These are phyloP conservation scores for Pimephales promelas DNA, from an alignment of 2,113 vertebrate genomes.

Conservation along the genomic window DNA sequence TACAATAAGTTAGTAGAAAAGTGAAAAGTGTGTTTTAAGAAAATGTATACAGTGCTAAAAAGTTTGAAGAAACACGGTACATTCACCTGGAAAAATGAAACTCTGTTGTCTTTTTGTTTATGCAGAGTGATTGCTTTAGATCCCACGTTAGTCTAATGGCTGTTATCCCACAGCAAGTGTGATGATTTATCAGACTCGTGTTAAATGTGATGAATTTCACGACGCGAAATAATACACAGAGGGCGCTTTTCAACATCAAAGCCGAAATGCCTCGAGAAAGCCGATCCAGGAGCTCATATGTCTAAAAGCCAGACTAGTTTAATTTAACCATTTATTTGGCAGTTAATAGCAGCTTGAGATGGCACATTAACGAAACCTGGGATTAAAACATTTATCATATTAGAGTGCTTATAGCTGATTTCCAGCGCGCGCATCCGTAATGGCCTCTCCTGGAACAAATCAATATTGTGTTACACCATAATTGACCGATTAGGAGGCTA, in stretches of 20 bases:
- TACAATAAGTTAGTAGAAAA: not conserved
- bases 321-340: slow-evolving; percentile 78
- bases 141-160: slow-evolving; percentile 37
- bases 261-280: slow-evolving; percentile 69
- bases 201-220: slow-evolving; percentile 65
- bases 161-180: slow-evolving; percentile 52
- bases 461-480: slow-evolving; percentile 76
- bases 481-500: slow-evolving; percentile 82
- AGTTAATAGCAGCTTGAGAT: slow-evolving; percentile 74
- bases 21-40: not conserved
- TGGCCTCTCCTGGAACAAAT: slow-evolving; percentile 80
- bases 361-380: slow-evolving; percentile 77
- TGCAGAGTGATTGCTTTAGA: slow-evolving; percentile 42
- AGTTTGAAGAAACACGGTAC: not conserved
- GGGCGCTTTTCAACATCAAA: slow-evolving; percentile 58
- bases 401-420: slow-evolving; percentile 77
- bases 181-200: slow-evolving; percentile 65
- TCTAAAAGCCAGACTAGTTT: slow-evolving; percentile 73
- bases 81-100: not conserved
- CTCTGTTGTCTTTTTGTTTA: slow-evolving; percentile 21
- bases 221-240: slow-evolving; percentile 61
- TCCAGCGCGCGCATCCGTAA: slow-evolving; percentile 77
- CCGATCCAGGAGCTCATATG: slow-evolving; percentile 60
- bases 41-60: not conserved
- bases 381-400: slow-evolving; percentile 85